These are phyloP conservation scores for Actinostola sp. DNA, from an alignment of 92 coral and sea anemone genomes.

Conservation along the genomic window DNA sequence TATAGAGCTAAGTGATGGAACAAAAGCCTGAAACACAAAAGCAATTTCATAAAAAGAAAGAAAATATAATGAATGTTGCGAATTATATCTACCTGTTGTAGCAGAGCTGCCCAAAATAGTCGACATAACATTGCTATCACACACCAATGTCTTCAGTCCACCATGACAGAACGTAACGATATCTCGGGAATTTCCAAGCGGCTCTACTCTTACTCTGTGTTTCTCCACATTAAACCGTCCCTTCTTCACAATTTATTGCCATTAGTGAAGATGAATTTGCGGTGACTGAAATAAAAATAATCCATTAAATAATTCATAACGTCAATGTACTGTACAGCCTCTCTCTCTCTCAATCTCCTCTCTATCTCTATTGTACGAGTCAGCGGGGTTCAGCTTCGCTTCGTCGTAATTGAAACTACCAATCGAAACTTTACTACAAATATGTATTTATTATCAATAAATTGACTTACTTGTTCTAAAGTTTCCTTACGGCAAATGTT, in stretches of 20 bases:
- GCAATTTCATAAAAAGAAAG: background rate
- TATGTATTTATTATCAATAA: no score
- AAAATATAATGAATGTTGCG: background rate
- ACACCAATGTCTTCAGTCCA: no score
- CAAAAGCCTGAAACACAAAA: slow-evolving; percentile 2
- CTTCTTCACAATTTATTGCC: background rate
- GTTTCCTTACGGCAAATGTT: no score
- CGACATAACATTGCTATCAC: no score
- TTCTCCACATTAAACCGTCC: background rate
- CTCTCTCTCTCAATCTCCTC: background rate
- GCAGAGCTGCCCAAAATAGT: background rate
- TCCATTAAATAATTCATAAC: background rate
- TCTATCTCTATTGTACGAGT: background rate
- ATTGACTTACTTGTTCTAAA: no score
- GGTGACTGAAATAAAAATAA: slow-evolving; percentile 1
- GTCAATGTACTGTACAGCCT: background rate
- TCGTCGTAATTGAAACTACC: no score
- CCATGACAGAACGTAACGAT: no score
- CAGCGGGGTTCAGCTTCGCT: background rate
- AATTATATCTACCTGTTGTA: background rate
- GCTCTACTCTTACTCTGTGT: background rate
- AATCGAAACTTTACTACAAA: no score
- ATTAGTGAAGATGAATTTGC: background rate
- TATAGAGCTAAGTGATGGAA: background rate
- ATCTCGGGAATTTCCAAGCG: no score